Conservation (phyloP, 2,113 vertebrate species). For the Tychaedon coryphoeus region DNA sequence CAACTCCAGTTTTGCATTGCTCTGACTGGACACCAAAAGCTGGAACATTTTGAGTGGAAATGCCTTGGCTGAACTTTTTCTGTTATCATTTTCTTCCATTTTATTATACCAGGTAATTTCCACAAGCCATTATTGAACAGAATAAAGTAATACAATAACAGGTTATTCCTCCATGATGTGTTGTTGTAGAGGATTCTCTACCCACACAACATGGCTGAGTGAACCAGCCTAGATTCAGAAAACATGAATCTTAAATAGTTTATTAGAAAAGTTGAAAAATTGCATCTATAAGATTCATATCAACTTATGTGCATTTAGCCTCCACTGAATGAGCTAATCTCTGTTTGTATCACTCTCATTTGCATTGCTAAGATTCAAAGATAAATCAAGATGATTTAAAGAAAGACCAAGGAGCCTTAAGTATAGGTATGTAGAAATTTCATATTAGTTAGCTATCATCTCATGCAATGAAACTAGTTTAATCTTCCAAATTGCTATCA, state of each 20-base stretch:
- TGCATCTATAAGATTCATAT: neutral
- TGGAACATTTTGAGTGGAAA: neutral
- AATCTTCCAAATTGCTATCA: neutral
- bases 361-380: neutral
- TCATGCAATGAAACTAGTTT: neutral
- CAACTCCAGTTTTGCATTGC: neutral
- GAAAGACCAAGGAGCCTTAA: neutral
- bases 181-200: neutral
- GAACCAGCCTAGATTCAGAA: neutral
- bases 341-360: neutral
- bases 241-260: neutral
- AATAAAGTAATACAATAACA: neutral
- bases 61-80: neutral
- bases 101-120: neutral
- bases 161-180: neutral
- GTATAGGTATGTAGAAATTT: neutral
- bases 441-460: neutral
- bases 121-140: neutral
- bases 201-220: neutral
- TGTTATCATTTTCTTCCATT: neutral
- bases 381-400: neutral
- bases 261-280: neutral
- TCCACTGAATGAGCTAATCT: neutral
- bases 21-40: neutral
- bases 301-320: neutral